Conservation (phyloP, 2,888 invertebrate genomes). For the Loripinus fragilis region DNA sequence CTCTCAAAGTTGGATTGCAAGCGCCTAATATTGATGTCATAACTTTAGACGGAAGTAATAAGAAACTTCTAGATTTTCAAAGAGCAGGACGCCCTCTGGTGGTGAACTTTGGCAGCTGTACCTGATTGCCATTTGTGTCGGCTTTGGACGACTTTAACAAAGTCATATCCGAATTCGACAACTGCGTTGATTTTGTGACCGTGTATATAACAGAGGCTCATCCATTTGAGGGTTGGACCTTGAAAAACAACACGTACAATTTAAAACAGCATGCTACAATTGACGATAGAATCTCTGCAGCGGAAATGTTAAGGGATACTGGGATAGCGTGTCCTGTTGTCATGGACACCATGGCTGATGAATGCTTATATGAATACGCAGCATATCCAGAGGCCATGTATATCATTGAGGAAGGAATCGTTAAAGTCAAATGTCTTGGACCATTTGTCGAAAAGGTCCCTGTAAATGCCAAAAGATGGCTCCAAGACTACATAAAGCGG, state of each 20-base stretch:
- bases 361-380: conserved; percentile 70
- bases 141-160: conserved; percentile 69
- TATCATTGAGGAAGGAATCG: no score
- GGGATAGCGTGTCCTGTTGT: conserved; percentile 63
- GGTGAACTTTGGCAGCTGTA: conserved; percentile 79
- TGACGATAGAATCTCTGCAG: conserved; percentile 69
- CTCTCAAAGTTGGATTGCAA: conserved; percentile 20
- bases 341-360: conserved; percentile 72
- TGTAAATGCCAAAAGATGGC: no score
- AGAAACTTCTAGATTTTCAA: conserved; percentile 59
- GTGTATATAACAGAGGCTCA: conserved; percentile 80
- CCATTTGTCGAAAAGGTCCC: no score
- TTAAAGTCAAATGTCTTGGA: no score
- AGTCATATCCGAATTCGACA: conserved; percentile 66
- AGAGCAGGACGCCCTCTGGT: conserved; percentile 71
- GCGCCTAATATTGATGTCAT: conserved; percentile 55
- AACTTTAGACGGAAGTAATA: conserved; percentile 15
- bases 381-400: conserved; percentile 75
- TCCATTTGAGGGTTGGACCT: conserved; percentile 76
- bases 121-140: conserved; percentile 77
- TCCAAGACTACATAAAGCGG: no score
- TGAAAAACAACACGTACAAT: conserved; percentile 67
- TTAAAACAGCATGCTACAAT: conserved; percentile 64
- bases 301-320: conserved; percentile 46
- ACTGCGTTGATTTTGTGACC: conserved; percentile 73